Evolutionary conservation across 1,140 invertebrate species (phyloP).

Genomic region (Drosophila sp.): DNA sequence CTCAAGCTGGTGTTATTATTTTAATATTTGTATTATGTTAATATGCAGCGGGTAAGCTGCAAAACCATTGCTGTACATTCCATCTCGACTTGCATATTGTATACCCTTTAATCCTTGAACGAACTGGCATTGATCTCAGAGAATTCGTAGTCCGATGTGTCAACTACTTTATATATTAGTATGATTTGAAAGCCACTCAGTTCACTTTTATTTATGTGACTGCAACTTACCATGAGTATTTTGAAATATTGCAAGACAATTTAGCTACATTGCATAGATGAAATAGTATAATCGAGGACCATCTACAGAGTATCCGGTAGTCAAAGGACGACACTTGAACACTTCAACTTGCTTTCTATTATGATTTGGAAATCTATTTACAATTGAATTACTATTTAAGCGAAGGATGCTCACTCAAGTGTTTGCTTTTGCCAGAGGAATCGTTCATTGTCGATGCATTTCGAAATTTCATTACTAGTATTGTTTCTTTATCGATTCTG

Average conservation of each 20-base stretch:
- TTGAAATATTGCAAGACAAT: too few species aligned
- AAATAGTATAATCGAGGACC: too few species aligned
- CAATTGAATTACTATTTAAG: constrained; percentile 33
- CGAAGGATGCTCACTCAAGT: neutral
- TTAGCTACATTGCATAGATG: too few species aligned
- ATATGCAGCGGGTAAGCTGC: constrained; percentile 26
- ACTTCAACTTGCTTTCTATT: neutral
- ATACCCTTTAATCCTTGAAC: too few species aligned
- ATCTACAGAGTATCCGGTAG: neutral
- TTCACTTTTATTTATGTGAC: too few species aligned
- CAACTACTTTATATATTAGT: too few species aligned
- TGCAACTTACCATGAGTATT: too few species aligned
- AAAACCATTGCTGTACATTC: neutral
- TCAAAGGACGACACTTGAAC: neutral
- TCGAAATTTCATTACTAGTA: neutral
- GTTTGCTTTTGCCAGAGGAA: neutral
- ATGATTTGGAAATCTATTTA: constrained; percentile 6
- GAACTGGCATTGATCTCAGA: too few species aligned
- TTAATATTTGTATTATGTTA: constrained; percentile 8
- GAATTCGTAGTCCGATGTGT: too few species aligned
- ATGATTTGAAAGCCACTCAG: too few species aligned
- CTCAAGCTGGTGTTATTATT: neutral
- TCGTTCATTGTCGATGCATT: constrained; percentile 4
- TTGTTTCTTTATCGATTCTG: constrained; percentile 13
- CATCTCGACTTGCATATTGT: too few species aligned